phyloP scores from a whole-genome alignment of 92 coral and sea anemone species.

The Galaxea fascicularis region DNA sequence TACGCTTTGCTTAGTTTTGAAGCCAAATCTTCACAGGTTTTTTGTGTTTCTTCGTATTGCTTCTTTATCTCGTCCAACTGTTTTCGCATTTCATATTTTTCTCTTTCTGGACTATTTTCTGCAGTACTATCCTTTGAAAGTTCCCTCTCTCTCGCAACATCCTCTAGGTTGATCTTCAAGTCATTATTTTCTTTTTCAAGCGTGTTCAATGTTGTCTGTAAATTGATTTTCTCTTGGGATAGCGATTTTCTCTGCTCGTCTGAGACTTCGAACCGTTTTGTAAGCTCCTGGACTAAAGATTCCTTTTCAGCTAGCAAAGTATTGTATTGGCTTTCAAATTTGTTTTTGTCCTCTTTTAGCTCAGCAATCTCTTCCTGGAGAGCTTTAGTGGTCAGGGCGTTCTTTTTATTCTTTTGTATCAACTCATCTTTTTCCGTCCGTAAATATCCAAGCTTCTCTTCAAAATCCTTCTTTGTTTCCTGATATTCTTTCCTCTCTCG shows the following conservation, averaged over 20 bases:
- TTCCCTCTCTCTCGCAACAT: not conserved
- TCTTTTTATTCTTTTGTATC: conserved; percentile 27
- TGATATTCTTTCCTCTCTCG: conserved; percentile 79
- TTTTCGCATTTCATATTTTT: conserved; percentile 61
- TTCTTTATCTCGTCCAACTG: conserved; percentile 67
- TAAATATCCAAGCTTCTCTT: conserved; percentile 57
- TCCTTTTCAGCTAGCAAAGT: conserved; percentile 69
- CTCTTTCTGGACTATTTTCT: not conserved
- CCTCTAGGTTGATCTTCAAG: conserved; percentile 2
- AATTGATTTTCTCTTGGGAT: conserved; percentile 48
- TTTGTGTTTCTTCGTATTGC: conserved; percentile 76
- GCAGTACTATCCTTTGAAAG: conserved; percentile 1
- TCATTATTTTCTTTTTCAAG: conserved; percentile 44
- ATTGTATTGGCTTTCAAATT: conserved; percentile 47
- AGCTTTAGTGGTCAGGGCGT: conserved; percentile 14
- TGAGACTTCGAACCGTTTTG: conserved; percentile 57
- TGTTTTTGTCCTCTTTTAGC: conserved; percentile 58
- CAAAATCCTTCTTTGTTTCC: conserved; percentile 48
- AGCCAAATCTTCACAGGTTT: conserved; percentile 85
- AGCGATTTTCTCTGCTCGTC: conserved; percentile 72
- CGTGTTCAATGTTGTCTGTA: conserved; percentile 63
- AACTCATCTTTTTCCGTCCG: conserved; percentile 23
- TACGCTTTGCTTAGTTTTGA: conserved; percentile 81
- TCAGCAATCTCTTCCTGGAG: conserved; percentile 47
- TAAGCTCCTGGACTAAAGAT: conserved; percentile 63